These are phyloP conservation scores for Oscheius sp. DNA, from an alignment of 2,888 invertebrate genomes.

Conservation along the genomic window DNA sequence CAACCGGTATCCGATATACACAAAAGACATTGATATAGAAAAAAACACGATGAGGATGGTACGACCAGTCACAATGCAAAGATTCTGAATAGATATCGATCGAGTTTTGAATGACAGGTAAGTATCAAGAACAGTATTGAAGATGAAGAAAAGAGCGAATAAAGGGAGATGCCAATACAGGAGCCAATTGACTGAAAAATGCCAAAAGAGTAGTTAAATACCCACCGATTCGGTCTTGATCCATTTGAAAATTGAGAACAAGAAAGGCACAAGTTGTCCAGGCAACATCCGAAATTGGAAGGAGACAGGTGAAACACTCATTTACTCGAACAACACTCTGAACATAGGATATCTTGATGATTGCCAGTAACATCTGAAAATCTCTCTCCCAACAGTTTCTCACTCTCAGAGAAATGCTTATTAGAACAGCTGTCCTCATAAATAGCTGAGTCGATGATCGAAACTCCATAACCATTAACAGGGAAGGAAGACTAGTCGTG, in stretches of 20 bases:
- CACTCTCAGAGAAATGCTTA: neutral
- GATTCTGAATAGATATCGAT: no score
- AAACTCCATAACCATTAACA: constrained; percentile 1
- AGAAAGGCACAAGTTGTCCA: constrained; percentile 4
- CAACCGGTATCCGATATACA: neutral
- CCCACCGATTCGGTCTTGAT: constrained; percentile 3
- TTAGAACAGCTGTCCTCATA: neutral
- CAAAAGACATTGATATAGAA: no score
- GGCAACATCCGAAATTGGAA: neutral
- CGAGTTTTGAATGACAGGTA: no score
- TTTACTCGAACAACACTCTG: no score
- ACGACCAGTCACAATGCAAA: no score
- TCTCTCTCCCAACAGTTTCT: neutral
- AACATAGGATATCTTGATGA: no score
- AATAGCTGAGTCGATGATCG: neutral
- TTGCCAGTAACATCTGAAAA: no score
- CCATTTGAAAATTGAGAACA: constrained; percentile 1
- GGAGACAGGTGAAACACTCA: no score
- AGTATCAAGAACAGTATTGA: neutral
- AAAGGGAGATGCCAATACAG: constrained; percentile 4
- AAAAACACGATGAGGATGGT: no score
- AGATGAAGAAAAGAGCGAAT: constrained; percentile 7
- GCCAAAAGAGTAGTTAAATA: no score
- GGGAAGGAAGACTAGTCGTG: neutral
- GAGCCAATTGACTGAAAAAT: constrained; percentile 5